Conservation (phyloP, 2,888 invertebrate species). For the Mythimna ferrago region DNA sequence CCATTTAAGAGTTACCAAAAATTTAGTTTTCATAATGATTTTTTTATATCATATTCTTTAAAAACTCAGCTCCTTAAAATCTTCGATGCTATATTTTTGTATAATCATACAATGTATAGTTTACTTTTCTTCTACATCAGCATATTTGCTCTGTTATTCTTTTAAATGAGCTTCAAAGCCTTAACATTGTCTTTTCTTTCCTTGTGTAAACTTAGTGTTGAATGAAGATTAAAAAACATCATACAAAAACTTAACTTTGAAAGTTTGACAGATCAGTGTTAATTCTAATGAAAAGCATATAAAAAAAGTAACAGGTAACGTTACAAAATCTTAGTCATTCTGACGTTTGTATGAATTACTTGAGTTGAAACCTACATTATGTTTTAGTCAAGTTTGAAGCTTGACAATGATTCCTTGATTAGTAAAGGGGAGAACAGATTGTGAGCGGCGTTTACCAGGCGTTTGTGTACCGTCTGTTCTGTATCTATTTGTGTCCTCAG, state of each 20-base stretch:
- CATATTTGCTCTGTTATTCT: too few species aligned
- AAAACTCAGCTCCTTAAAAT: not conserved
- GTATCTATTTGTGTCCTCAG: conserved; percentile 85
- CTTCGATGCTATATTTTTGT: not conserved
- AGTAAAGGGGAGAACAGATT: conserved; percentile 71
- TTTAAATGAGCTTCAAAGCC: too few species aligned
- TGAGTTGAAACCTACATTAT: conserved; percentile 18
- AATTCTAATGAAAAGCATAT: not conserved
- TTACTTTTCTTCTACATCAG: too few species aligned
- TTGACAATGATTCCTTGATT: conserved; percentile 60
- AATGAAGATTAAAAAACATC: not conserved
- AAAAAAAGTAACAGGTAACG: not conserved
- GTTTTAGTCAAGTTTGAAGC: conserved; percentile 30
- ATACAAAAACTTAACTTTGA: not conserved
- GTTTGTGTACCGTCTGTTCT: conserved; percentile 74
- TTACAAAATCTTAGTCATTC: not conserved
- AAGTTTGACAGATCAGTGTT: not conserved
- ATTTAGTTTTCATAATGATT: not conserved
- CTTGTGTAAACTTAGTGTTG: not conserved
- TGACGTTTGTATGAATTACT: not conserved
- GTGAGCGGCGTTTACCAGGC: conserved; percentile 72
- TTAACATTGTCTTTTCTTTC: too few species aligned
- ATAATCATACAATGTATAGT: not conserved
- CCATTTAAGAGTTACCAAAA: not conserved
- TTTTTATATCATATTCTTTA: not conserved